Evolutionary conservation across 1,140 invertebrate genomes (phyloP).

Genomic region (Tribolium madens): DNA sequence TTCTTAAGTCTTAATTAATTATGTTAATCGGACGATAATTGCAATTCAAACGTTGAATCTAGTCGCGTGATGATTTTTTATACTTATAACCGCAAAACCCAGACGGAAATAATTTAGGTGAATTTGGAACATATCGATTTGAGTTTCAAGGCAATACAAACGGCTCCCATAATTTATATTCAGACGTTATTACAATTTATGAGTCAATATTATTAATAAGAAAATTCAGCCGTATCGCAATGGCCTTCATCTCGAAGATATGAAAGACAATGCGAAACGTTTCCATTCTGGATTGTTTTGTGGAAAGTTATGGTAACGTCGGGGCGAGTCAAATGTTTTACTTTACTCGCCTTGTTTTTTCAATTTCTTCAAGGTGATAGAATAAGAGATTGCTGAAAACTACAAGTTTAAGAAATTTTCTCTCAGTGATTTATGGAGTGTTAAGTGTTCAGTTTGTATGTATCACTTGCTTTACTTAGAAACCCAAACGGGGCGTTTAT

Average conservation of each 20-base stretch:
- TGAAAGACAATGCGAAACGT: not conserved
- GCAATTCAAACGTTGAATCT: not conserved
- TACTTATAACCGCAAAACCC: not conserved
- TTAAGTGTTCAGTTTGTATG: too few species aligned
- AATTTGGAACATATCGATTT: conserved; percentile 19
- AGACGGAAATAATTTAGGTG: conserved; percentile 2
- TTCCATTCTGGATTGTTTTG: not conserved
- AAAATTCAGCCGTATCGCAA: not conserved
- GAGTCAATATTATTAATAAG: not conserved
- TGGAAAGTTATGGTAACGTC: too few species aligned
- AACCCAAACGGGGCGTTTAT: too few species aligned
- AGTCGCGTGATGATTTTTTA: not conserved
- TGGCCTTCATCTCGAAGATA: not conserved
- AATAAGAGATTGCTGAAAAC: too few species aligned
- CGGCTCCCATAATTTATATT: not conserved
- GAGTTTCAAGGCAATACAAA: not conserved
- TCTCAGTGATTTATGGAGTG: too few species aligned
- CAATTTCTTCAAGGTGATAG: too few species aligned
- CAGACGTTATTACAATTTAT: not conserved
- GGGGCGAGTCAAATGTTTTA: too few species aligned
- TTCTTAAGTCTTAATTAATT: not conserved
- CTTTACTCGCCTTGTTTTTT: too few species aligned
- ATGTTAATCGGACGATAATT: not conserved
- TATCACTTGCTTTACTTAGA: too few species aligned
- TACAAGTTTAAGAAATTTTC: too few species aligned